Conservation (phyloP, 2,888 invertebrate genomes). For the Sussaba pulchella region DNA sequence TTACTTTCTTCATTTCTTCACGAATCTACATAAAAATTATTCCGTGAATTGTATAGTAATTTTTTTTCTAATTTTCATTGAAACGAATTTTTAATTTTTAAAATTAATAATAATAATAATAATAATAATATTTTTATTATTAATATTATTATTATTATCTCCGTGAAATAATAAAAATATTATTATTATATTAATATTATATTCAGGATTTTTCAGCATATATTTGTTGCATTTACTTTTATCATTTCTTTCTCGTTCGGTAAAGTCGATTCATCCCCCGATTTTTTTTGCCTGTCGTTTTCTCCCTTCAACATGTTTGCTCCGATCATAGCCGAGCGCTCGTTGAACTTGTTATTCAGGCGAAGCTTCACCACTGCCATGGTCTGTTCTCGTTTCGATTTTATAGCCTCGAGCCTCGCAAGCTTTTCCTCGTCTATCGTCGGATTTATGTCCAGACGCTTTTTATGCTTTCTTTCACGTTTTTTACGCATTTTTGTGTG, state of each 20-base stretch:
- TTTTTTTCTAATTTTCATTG: too few relatives aligned
- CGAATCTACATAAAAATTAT: conserved; percentile 71
- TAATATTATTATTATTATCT: too few relatives aligned
- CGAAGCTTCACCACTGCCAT: conserved; percentile 66
- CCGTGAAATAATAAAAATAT: too few relatives aligned
- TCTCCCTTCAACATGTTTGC: conserved; percentile 54
- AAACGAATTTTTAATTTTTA: too few relatives aligned
- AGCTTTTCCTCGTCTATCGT: conserved; percentile 51
- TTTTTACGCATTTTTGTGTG: conserved; percentile 61
- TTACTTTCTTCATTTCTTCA: conserved; percentile 71
- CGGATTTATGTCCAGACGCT: conserved; percentile 27
- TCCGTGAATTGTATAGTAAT: neutral
- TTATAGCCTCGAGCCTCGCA: conserved; percentile 61
- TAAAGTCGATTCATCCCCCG: conserved; percentile 51
- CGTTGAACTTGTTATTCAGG: conserved; percentile 63
- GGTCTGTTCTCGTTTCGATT: conserved; percentile 65
- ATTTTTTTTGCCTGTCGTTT: conserved; percentile 37
- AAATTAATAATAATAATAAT: too few relatives aligned
- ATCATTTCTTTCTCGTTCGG: conserved; percentile 62
- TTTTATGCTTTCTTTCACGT: conserved; percentile 52
- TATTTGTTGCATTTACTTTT: conserved; percentile 49
- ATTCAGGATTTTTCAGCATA: neutral
- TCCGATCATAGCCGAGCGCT: conserved; percentile 58
- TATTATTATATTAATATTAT: too few relatives aligned
- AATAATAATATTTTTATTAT: too few relatives aligned